A percentile compares a stretch with the other conserved stretches of the same genome.
Evolutionary conservation across 1,140 invertebrate genomes (phyloP).

Genomic region (Phortica variegata): DNA sequence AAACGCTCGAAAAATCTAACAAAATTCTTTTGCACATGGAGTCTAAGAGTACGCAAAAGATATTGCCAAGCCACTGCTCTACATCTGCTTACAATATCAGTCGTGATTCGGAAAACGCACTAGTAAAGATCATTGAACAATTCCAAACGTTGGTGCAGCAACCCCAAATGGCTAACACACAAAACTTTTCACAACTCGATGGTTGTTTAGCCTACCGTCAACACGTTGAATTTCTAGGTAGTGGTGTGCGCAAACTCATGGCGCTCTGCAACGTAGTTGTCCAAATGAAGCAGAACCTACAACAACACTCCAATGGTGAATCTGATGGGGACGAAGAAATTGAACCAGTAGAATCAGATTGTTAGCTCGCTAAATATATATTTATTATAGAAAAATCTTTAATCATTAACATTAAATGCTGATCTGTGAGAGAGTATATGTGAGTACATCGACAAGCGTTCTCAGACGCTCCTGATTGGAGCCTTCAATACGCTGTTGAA

Average conservation of each 20-base stretch:
- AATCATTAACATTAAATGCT: too few species aligned
- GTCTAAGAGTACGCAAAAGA: conserved; percentile 15
- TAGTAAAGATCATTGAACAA: conserved; percentile 36
- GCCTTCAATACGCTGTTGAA: conserved; percentile 1
- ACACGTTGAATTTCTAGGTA: conserved; percentile 29
- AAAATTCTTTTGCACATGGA: conserved; percentile 40
- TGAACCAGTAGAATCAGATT: conserved; percentile 2
- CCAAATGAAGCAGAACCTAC: conserved; percentile 22
- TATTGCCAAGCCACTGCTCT: background rate
- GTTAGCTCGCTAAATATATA: too few species aligned
- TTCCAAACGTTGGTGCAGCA: conserved; percentile 25
- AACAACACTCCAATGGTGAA: background rate
- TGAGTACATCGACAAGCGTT: conserved; percentile 34
- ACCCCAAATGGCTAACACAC: too few species aligned
- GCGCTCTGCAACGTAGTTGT: conserved; percentile 29
- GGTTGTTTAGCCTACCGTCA: conserved; percentile 20
- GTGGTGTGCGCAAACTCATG: conserved; percentile 36
- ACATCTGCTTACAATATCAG: conserved; percentile 22
- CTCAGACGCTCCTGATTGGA: conserved; percentile 19
- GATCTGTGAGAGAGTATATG: conserved; percentile 33
- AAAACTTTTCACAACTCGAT: conserved; percentile 13
- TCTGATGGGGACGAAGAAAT: conserved; percentile 16
- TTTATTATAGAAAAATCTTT: too few species aligned
- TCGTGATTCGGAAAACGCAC: conserved; percentile 17
- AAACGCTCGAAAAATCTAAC: conserved; percentile 43